Conservation (phyloP, 2,797 vertebrate species). For the Limosa lapponica region DNA sequence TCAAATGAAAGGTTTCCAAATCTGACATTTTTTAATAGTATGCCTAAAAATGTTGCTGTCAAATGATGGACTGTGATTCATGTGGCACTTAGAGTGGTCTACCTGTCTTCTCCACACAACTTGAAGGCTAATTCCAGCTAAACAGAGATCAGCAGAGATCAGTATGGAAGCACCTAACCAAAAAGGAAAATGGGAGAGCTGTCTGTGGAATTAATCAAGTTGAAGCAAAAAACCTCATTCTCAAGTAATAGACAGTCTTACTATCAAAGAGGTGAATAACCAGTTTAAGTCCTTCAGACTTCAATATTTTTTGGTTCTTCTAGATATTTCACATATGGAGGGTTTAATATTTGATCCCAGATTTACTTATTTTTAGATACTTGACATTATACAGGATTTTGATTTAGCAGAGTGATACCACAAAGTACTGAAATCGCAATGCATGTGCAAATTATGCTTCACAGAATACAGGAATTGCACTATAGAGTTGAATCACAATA, state of each 20-base stretch:
- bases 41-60: slow-evolving; percentile 53
- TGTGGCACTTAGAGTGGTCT: slow-evolving; percentile 18
- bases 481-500: neutral
- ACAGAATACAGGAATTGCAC: neutral
- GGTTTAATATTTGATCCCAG: neutral
- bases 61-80: slow-evolving; percentile 49
- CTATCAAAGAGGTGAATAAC: neutral
- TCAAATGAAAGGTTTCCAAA: slow-evolving; percentile 70
- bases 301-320: neutral
- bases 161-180: neutral
- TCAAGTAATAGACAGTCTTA: neutral
- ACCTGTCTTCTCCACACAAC: neutral
- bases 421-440: neutral
- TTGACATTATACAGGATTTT: neutral
- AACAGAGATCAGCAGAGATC: neutral
- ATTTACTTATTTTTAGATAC: neutral
- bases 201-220: neutral
- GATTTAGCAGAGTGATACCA: neutral
- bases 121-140: slow-evolving; percentile 1
- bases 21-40: slow-evolving; percentile 68
- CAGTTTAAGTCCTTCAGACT: neutral
- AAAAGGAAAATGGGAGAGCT: neutral
- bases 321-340: neutral
- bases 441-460: neutral
- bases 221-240: neutral